Evolutionary conservation across 1,140 invertebrate species (phyloP).

Genomic region (Ridgeia piscesae): DNA sequence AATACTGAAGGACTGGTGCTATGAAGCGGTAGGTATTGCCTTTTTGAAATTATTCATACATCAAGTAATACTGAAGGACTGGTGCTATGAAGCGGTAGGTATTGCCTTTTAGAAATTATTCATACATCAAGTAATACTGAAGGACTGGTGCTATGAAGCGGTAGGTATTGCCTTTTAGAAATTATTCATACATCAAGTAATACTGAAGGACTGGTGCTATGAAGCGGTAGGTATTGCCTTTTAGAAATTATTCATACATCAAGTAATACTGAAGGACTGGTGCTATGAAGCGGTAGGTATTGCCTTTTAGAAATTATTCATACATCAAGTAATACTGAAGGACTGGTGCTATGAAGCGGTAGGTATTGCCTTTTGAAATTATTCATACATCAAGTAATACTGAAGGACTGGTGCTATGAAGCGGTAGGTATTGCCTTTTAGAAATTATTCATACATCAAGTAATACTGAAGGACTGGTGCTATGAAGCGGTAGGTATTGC

Average conservation of each 20-base stretch:
- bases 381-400: too few species aligned
- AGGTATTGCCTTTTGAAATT: slow-evolving; percentile 36
- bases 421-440: slow-evolving; percentile 61
- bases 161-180: slow-evolving; percentile 48
- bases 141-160: slow-evolving; percentile 99
- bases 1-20: slow-evolving; percentile 97
- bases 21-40: slow-evolving; percentile 73
- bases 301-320: too few species aligned
- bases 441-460: too few species aligned
- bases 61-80: slow-evolving; percentile 95
- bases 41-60: too few species aligned
- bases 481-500: slow-evolving; percentile 75
- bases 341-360: slow-evolving; percentile 98
- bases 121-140: too few species aligned
- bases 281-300: slow-evolving; percentile 83
- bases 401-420: slow-evolving; percentile 99
- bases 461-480: slow-evolving; percentile 97
- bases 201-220: slow-evolving; percentile 98
- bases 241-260: too few species aligned
- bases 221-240: slow-evolving; percentile 69
- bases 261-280: slow-evolving; percentile 97
- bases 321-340: slow-evolving; percentile 88
- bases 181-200: too few species aligned
- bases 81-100: slow-evolving; percentile 90
- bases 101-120: not conserved